Conservation (phyloP, 2,113 vertebrate species). For the Carassius gibelio region DNA sequence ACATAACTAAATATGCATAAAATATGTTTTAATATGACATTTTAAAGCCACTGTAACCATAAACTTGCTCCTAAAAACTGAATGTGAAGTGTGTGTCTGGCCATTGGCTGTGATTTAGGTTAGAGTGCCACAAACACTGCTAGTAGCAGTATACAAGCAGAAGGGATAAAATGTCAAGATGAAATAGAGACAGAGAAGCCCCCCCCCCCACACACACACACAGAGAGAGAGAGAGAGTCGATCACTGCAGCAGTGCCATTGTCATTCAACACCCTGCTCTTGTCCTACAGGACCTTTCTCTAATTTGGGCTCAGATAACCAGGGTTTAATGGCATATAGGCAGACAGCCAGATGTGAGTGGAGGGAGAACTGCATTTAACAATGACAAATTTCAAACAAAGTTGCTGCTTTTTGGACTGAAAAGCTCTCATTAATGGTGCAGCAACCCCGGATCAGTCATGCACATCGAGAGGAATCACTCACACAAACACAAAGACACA, state of each 20-base stretch:
- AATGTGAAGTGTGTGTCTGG: not conserved
- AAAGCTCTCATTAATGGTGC: conserved; percentile 60
- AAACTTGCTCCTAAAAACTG: not conserved
- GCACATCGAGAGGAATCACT: conserved; percentile 53
- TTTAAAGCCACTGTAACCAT: not conserved
- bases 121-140: too few species aligned
- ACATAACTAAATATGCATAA: not conserved
- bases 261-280: too few species aligned
- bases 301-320: too few species aligned
- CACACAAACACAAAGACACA: not conserved
- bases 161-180: too few species aligned
- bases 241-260: too few species aligned
- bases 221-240: too few species aligned
- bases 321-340: too few species aligned
- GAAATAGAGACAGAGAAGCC: too few species aligned
- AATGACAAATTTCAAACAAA: conserved; percentile 67
- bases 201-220: too few species aligned
- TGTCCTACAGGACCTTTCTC: too few species aligned
- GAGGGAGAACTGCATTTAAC: conserved; percentile 59
- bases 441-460: conserved; percentile 54
- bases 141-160: too few species aligned
- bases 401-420: conserved; percentile 50
- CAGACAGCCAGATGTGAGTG: conserved; percentile 56
- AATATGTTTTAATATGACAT: not conserved
- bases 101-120: too few species aligned